Evolutionary conservation across 2,888 invertebrate species (phyloP), one percentile per base, ranked within the genome.

Genomic region (Acrobasis consociella): DNA sequence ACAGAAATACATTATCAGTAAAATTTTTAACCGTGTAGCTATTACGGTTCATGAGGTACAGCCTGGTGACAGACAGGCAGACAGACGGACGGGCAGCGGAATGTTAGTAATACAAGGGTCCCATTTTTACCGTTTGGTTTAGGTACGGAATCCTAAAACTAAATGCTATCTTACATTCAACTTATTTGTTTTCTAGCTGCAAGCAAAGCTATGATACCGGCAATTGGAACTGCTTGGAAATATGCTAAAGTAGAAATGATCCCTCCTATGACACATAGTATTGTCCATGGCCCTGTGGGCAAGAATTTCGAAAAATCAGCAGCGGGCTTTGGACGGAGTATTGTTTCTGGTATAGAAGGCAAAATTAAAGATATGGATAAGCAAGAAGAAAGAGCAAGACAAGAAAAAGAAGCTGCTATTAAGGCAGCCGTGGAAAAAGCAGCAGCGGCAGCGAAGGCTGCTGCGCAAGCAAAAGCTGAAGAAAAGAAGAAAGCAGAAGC

Each of bases 191-290:
- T 85, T 85, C 69, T 80, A 91, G 91, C 71, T 64, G 64, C 75
- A 42, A 71, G 81, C 63, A 80, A 82, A 70, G 64, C 69, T 10
- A 9, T 83, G 16, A 81, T 67, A 61, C 76, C 81, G 15, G 67
- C 65, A 22, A 65, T 81, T 65, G 73, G 70, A 60, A 72, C 64
- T 49, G 73, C 81, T 42, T 92, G 91, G 91, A 74, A 78, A 58
- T 92, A 91, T 69, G 76, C 83, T 39, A 92, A 90, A 78, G 73
- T 80, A n/a, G 91, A 92, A 81, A 74, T 81, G 58, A 81, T 77
- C 46, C 91, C 91, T n/a, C 91, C 91, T 0, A 68, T 81, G 72
- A 84, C 85, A 11, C 59, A 72, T 37, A 62, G 65, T 15, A 76
- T 83, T 7, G 80, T 89, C 60, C 68, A 78, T 60, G 90, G 89